Base-by-base conservation (phyloP, 2,797 vertebrate genomes). In the Micropoecilia bifurca region DNA sequence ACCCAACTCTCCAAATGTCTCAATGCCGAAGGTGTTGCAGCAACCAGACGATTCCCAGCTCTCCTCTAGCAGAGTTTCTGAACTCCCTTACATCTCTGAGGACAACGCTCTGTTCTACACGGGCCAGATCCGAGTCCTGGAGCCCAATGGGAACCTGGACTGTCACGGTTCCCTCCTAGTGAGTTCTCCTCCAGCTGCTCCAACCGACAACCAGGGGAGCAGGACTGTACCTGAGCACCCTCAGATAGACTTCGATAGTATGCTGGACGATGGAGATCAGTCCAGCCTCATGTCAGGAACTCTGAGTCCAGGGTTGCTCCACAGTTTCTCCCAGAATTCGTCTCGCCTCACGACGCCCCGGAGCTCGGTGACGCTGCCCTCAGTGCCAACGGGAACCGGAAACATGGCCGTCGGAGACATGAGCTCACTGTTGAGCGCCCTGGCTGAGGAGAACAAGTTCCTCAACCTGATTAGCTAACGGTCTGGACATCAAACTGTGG, bases 341-440 rank as follows among this genome's bases (percentile, higher is more conserved):
- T 98, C 97, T 72, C 96, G 97, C 81, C 96, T 99, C 89, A 98
- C 97, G 0, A 98, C 97, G 5, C 97, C 97, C 66, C 96, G 96
- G 77, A 97, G 96, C 93, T 98, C 97, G 1, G 92, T 97, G 81
- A 96, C 96, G 0, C 90, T 98, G 90, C 96, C 97, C 59, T 93
- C 96, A 3, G 93, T 96, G 82, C 95, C 96, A 0, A 43, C 93
- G 0, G 97, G 97, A 79, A 95, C 96, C 73, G 96, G 96, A 82
- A 99, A 98, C 95, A 98, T 98, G 97, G 97, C 97, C 30, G 96
- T 98, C 1, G 97, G 97, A 45, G 97, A 99, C 89, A 98, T 99
- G 98, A 97, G 95, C 94, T 98, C 97, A 61, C 95, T 99, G 96
- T 93, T 99, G 76, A 97, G 93, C 13, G 95, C 97, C 20, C 93